These are phyloP conservation scores for Notodonta ziczac DNA, from an alignment of 2,888 invertebrate species.

Conservation along the genomic window DNA sequence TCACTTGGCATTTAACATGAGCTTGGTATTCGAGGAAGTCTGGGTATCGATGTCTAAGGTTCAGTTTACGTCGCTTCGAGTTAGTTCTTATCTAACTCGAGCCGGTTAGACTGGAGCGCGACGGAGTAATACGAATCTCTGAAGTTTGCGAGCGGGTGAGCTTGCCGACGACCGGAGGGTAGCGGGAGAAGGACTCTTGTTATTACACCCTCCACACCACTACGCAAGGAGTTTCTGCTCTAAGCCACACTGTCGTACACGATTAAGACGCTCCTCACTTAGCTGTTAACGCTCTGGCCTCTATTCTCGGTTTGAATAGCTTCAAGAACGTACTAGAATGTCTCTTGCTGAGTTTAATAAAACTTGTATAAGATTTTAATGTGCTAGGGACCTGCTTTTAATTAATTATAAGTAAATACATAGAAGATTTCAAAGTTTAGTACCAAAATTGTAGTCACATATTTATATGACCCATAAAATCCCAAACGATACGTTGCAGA, in stretches of 20 bases:
- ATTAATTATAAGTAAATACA: too few species aligned
- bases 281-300: conserved; percentile 72
- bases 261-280: conserved; percentile 78
- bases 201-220: conserved; percentile 81
- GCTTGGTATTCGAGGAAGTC: conserved; percentile 42
- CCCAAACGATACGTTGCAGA: too few species aligned
- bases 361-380: background rate
- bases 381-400: too few species aligned
- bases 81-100: conserved; percentile 72
- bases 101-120: conserved; percentile 68
- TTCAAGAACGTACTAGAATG: conserved; percentile 55
- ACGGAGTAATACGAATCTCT: conserved; percentile 75
- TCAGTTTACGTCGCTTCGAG: conserved; percentile 61
- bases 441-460: too few species aligned
- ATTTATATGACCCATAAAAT: too few species aligned
- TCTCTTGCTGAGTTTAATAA: conserved; percentile 50
- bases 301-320: conserved; percentile 63
- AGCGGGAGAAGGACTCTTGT: conserved; percentile 69
- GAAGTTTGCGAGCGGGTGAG: conserved; percentile 66
- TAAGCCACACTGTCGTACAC: conserved; percentile 73
- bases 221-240: conserved; percentile 75
- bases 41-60: conserved; percentile 53
- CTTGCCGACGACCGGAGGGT: conserved; percentile 39
- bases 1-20: conserved; percentile 45
- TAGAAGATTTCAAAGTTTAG: too few species aligned